These are phyloP conservation scores for Amiota communis DNA, from an alignment of 2,888 invertebrate species.

Conservation along the genomic window DNA sequence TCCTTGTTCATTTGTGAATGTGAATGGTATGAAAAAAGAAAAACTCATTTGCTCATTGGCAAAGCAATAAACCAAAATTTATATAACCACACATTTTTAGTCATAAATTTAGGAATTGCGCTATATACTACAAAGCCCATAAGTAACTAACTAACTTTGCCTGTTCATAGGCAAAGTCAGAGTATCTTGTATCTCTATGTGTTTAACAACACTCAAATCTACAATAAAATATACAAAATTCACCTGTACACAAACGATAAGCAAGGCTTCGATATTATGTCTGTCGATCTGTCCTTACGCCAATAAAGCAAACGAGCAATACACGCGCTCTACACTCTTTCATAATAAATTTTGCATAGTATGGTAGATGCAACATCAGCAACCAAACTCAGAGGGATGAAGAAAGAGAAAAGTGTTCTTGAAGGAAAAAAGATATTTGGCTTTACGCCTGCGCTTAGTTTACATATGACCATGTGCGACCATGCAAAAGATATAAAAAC, in stretches of 20 bases:
- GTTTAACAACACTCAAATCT: background rate
- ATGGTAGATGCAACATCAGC: constrained; percentile 5
- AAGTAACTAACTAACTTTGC: background rate
- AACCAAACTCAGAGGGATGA: constrained; percentile 5
- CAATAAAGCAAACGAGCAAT: constrained; percentile 11
- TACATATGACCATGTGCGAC: constrained; percentile 40
- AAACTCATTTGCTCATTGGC: constrained; percentile 43
- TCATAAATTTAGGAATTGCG: constrained; percentile 28
- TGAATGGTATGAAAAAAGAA: constrained; percentile 15
- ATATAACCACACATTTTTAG: constrained; percentile 20
- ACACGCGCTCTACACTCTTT: constrained; percentile 38
- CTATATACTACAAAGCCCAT: constrained; percentile 13
- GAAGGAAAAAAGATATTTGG: background rate
- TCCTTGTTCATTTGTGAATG: no score
- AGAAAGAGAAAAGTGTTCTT: background rate
- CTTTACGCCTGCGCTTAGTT: constrained; percentile 7
- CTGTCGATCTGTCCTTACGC: constrained; percentile 27
- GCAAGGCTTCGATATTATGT: background rate
- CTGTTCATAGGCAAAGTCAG: background rate
- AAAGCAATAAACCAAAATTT: constrained; percentile 39
- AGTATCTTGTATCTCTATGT: constrained; percentile 13
- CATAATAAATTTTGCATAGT: constrained; percentile 46
- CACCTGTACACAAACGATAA: constrained; percentile 36
- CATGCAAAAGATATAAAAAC: constrained; percentile 53
- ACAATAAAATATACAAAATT: constrained; percentile 29